These are phyloP conservation scores for Scalopus aquaticus DNA, from an alignment of 2,113 vertebrate species.

Conservation along the genomic window DNA sequence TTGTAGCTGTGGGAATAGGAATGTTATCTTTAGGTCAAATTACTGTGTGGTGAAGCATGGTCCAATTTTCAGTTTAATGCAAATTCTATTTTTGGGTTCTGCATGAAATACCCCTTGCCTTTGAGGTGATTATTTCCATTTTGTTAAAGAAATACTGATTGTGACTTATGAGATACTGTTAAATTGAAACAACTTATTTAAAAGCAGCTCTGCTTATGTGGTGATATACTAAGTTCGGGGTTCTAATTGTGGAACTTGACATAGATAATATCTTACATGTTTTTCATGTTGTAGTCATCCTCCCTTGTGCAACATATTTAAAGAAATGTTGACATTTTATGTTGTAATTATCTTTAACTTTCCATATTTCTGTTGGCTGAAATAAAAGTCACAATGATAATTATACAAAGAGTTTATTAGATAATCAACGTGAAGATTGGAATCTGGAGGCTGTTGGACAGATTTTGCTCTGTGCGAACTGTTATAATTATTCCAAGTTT, in stretches of 20 bases:
- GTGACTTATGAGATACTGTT: conserved; percentile 71
- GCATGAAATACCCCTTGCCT: conserved; percentile 63
- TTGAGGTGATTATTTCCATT: conserved; percentile 77
- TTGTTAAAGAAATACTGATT: conserved; percentile 80
- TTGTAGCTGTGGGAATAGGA: conserved; percentile 63
- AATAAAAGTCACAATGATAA: too few species aligned
- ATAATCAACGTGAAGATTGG: too few species aligned
- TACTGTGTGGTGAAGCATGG: conserved; percentile 78
- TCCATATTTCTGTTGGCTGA: not conserved
- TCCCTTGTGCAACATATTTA: not conserved
- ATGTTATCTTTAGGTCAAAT: conserved; percentile 83
- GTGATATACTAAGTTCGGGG: conserved; percentile 44
- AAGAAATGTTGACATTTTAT: conserved; percentile 17
- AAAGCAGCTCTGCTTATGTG: conserved; percentile 60
- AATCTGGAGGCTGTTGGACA: too few species aligned
- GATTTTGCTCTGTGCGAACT: too few species aligned
- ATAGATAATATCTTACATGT: conserved; percentile 60
- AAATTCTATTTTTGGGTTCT: conserved; percentile 70
- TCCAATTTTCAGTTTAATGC: conserved; percentile 77
- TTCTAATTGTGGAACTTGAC: conserved; percentile 51
- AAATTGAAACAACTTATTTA: conserved; percentile 79
- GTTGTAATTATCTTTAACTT: conserved; percentile 78
- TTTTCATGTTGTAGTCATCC: conserved; percentile 68
- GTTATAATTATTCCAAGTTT: too few species aligned
- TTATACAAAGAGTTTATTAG: too few species aligned